Evolutionary conservation across 2,888 invertebrate species (phyloP), one percentile per base, ranked within the genome.

Genomic region (Drosophila anomalata): DNA sequence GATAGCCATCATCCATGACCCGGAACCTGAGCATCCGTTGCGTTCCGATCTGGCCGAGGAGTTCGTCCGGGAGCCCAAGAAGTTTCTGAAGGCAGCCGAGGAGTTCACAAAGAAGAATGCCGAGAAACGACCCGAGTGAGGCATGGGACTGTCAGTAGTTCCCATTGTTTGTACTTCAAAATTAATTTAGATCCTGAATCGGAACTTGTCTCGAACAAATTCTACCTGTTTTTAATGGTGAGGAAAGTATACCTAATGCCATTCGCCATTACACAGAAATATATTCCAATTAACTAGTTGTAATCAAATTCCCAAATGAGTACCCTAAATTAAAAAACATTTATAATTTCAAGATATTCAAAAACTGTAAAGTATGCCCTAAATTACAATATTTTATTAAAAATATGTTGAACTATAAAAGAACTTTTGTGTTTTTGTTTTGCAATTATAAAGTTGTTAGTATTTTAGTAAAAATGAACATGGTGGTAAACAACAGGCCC

Each of bases 11-110:
- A 97, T 99, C 24, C 97, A 99, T 91, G 98, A 99, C 91, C 99
- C 99, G 0, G 99, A 99, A 91, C 99, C 99, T 2, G 99, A 99
- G 90, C 99, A 99, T 93, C 99, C 99, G 0, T 93, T 99, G 67
- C 94, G 99, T 80, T 97, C 97, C 24, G 99, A 99, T 90, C 93
- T 99, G 87, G 99, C 99, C 3, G 99, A 99, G 91, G 99, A 99
- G 92, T 99, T 95, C 92, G 94, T 96, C 60, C 98, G 97, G 92
- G 99, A 99, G 92, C 95, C 95, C 91, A 98, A 98, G 94, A 98
- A 98, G 92, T 99, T 99, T 92, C 93, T 97, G 89, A 99, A 99
- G 93, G 98, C 97, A 92, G 99, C 99, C 44, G 99, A 99, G 91
- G 99, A 99, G 88, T 97, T 96, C 92, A 99, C 99, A 87, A 98